phyloP scores from a whole-genome alignment of 2,113 vertebrate species.

The Callipepla squamata region DNA sequence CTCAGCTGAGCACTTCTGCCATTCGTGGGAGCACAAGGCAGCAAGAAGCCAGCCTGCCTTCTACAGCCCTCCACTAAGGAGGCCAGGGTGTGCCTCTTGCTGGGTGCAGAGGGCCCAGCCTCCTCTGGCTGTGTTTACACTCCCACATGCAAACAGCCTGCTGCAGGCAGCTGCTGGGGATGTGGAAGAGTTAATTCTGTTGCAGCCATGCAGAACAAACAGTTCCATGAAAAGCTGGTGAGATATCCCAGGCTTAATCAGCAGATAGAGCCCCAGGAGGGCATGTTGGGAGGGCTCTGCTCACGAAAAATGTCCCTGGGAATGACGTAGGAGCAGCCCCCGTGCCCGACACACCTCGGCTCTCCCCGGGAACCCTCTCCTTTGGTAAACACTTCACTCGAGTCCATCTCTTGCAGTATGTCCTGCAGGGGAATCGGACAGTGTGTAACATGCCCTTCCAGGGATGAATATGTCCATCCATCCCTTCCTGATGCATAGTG shows the following conservation, averaged over 20 bases:
- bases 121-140: not conserved
- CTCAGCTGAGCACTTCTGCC: fast-evolving
- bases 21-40: not conserved
- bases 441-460: not conserved
- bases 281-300: not conserved
- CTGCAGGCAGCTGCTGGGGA: not conserved
- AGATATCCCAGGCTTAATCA: constrained; percentile 37
- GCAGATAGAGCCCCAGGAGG: not conserved
- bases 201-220: constrained; percentile 2
- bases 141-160: not conserved
- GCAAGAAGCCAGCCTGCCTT: not conserved
- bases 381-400: not conserved
- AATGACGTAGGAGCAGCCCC: not conserved
- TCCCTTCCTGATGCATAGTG: not conserved
- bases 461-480: not conserved
- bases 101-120: not conserved
- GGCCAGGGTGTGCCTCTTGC: fast-evolving
- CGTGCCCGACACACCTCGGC: not conserved
- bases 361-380: not conserved
- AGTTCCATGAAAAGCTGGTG: not conserved
- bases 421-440: not conserved
- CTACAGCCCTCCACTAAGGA: fast-evolving
- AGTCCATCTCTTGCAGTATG: not conserved
- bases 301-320: not conserved
- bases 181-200: not conserved